Evolutionary conservation across 2,888 invertebrate genomes (phyloP), one percentile per base, ranked within the genome.

Genomic region (Synanthedon formicaeformis): DNA sequence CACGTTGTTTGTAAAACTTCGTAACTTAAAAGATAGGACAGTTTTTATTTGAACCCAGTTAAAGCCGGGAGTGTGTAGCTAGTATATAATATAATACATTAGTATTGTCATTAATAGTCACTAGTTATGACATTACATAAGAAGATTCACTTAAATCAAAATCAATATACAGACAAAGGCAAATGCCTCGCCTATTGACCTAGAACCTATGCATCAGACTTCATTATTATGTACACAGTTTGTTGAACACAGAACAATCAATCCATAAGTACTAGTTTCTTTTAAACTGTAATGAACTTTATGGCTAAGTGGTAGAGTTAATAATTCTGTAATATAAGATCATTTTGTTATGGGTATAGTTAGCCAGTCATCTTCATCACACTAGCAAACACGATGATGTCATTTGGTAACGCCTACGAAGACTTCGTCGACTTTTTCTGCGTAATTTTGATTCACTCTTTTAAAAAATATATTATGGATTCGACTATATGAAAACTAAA

Each of bases 381-480:
- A 52, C 59, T 58, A 62, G 73, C 68, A 73, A 77, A 75, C 62
- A 73, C 50, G 67, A 57, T 82, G 83, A 81, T 81, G 78, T 82
- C 82, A 81, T 73, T 34, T 53, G 62, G 60, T 66, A 64, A 67
- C 77, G 68, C 75, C 72, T 62, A 73, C 76, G 57, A 56, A 58
- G 53, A 60, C 61, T 65, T 53, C 56, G 57, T 58, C 51, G 54
- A 50, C 56, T 56, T 57, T 62, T 63, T 59, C 50, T 52, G 50
- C 48, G 11, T 14, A 8, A 5, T 13, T 45, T 45, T 45, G 45
- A 45, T 45, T 45, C 45, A 45, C 45, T 45, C 12, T 45, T 5
- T 27, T 34, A 34, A 34, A 34, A 34, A 27, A 27, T 8, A 27
- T 41, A 41, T 11, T 45, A 12, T 41, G 41, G n/a, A 41, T 10